These are phyloP conservation scores for Triplophysa tibetana DNA, from an alignment of 2,113 vertebrate species.

Conservation along the genomic window DNA sequence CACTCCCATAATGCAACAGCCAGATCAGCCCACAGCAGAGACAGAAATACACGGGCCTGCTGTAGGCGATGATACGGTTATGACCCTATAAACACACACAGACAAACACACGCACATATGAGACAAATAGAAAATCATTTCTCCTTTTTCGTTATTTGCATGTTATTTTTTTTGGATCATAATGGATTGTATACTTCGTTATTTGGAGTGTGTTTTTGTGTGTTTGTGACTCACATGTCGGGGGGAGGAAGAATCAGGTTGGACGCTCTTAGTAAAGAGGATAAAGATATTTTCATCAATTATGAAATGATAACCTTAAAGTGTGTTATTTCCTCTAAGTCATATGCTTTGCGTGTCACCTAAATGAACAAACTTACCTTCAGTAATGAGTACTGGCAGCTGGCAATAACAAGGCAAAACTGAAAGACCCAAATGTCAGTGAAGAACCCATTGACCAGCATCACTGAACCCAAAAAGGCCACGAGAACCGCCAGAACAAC, in stretches of 20 bases:
- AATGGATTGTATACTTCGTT: not conserved
- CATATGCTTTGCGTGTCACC: not conserved
- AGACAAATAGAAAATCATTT: slow-evolving; percentile 51
- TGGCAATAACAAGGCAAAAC: slow-evolving; percentile 98
- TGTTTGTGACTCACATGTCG: slow-evolving; percentile 85
- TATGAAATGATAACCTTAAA: not conserved
- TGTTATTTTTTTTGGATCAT: not conserved
- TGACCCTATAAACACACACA: slow-evolving; percentile 80
- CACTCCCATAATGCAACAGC: slow-evolving; percentile 91
- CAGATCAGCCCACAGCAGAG: slow-evolving; percentile 97
- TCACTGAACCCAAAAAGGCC: slow-evolving; percentile 94
- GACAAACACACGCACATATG: not conserved
- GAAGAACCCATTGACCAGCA: slow-evolving; percentile 95
- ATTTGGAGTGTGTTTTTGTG: not conserved
- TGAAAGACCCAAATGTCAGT: slow-evolving; percentile 99
- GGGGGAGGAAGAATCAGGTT: slow-evolving; percentile 97
- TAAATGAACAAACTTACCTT: slow-evolving; percentile 77
- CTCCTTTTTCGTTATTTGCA: too few relatives aligned
- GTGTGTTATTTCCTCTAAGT: not conserved
- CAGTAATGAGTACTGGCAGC: slow-evolving; percentile 96
- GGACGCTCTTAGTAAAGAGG: slow-evolving; percentile 86
- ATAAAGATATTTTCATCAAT: slow-evolving; percentile 11
- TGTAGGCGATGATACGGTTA: slow-evolving; percentile 98
- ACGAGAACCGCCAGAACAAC: slow-evolving; percentile 92
- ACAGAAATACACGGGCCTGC: slow-evolving; percentile 98